Percentiles rank a stretch among this genome's conserved stretches.
These are phyloP conservation scores for Pica pica DNA, from an alignment of 2,113 vertebrate genomes.

Conservation along the genomic window DNA sequence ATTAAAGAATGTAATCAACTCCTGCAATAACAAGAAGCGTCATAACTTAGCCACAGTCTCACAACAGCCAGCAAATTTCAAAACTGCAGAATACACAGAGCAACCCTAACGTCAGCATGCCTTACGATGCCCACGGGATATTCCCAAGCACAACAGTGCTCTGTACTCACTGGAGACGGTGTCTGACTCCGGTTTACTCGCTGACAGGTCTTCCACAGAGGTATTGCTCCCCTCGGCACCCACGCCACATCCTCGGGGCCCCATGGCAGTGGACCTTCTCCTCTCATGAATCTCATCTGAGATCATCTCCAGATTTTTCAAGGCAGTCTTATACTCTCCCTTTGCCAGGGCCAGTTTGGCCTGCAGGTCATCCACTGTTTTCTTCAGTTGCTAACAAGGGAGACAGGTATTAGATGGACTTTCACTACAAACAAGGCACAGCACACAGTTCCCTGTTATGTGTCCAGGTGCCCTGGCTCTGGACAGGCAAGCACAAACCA, in stretches of 20 bases:
- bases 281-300: slow-evolving; percentile 96
- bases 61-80: background rate
- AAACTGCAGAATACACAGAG: background rate
- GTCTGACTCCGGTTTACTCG: slow-evolving; percentile 81
- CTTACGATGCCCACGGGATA: accelerated
- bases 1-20: background rate
- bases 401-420: background rate
- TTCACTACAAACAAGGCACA: accelerated
- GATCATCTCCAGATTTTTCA: slow-evolving; percentile 94
- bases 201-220: slow-evolving; percentile 74
- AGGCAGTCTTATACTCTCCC: slow-evolving; percentile 88
- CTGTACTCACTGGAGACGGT: slow-evolving; percentile 85
- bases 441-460: accelerated
- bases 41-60: background rate
- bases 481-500: background rate
- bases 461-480: background rate
- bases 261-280: slow-evolving; percentile 82
- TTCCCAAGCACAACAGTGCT: accelerated
- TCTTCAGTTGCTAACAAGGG: slow-evolving; percentile 87
- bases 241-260: slow-evolving; percentile 87
- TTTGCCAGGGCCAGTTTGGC: slow-evolving; percentile 87
- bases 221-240: slow-evolving; percentile 83
- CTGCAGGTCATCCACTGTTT: slow-evolving; percentile 92
- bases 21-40: background rate
- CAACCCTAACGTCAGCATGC: background rate